A percentile compares a stretch with the other conserved stretches of the same genome.
These are phyloP conservation scores for Auanema freiburgensis DNA, from an alignment of 2,888 invertebrate species.

Conservation along the genomic window DNA sequence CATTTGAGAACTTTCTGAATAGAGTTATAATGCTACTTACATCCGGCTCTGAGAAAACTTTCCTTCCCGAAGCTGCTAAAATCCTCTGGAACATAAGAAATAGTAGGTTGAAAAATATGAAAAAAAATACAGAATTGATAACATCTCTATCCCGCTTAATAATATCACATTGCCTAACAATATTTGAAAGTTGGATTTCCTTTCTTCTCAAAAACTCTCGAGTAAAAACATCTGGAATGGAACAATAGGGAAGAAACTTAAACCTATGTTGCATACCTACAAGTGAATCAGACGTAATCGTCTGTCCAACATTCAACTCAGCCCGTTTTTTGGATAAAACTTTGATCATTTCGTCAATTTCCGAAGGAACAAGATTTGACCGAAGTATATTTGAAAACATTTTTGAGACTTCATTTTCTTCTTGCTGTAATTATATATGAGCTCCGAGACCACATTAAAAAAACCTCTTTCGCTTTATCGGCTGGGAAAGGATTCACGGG, in stretches of 20 bases:
- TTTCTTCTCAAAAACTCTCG: too few species aligned
- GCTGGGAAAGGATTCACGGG: background rate
- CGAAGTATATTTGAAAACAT: background rate
- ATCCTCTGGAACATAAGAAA: too few species aligned
- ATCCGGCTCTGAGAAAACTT: too few species aligned
- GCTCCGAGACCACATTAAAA: background rate
- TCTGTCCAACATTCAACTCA: background rate
- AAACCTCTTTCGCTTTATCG: too few species aligned
- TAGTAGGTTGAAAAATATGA: too few species aligned
- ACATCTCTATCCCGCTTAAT: too few species aligned
- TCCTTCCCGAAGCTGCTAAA: too few species aligned
- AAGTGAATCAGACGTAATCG: background rate
- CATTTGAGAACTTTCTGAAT: too few species aligned
- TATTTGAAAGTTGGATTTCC: too few species aligned
- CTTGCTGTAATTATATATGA: background rate
- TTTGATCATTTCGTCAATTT: background rate
- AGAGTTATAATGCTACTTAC: too few species aligned
- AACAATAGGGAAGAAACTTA: background rate
- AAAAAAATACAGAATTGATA: too few species aligned
- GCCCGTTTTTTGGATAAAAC: conserved; percentile 1
- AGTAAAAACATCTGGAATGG: background rate
- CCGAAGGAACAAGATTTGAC: background rate
- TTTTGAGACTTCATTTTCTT: background rate
- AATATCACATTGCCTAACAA: too few species aligned
- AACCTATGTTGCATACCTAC: background rate